A percentile compares a stretch with the other conserved stretches of the same genome.
Evolutionary conservation across 1,140 invertebrate genomes (phyloP).

Genomic region (Notospermus geniculatus): DNA sequence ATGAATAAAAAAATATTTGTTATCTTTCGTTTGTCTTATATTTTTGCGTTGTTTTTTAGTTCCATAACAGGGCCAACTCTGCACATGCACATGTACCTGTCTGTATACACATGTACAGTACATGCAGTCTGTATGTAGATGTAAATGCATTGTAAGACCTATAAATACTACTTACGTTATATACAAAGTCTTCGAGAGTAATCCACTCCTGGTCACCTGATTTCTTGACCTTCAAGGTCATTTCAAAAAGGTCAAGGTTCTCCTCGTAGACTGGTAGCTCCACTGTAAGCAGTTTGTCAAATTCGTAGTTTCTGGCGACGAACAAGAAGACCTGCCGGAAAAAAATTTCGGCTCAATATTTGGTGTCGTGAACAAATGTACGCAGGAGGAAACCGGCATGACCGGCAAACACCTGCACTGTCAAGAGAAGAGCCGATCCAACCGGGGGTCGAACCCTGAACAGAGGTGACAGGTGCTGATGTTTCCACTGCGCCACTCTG

Average conservation of each 20-base stretch:
- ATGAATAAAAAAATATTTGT: too few species aligned
- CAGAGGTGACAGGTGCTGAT: too few species aligned
- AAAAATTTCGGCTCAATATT: not conserved
- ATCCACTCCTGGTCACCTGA: not conserved
- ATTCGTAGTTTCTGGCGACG: conserved; percentile 3
- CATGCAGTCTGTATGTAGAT: not conserved
- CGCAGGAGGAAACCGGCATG: too few species aligned
- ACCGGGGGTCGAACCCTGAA: too few species aligned
- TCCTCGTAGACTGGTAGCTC: conserved; percentile 2
- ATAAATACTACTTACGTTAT: conserved; percentile 9
- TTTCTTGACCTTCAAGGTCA: not conserved
- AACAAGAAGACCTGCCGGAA: not conserved
- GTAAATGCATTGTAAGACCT: not conserved
- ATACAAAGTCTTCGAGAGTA: not conserved
- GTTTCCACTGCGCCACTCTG: too few species aligned
- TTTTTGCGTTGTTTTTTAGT: too few species aligned
- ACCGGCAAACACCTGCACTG: too few species aligned
- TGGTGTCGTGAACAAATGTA: too few species aligned
- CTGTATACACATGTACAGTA: not conserved
- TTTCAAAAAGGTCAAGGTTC: not conserved
- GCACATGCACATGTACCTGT: not conserved
- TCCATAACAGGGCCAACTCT: not conserved
- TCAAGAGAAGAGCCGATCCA: too few species aligned
- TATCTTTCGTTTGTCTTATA: too few species aligned
- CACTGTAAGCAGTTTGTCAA: not conserved